These are phyloP conservation scores for Watsonalla cultraria DNA, from an alignment of 2,888 invertebrate species.

Conservation along the genomic window DNA sequence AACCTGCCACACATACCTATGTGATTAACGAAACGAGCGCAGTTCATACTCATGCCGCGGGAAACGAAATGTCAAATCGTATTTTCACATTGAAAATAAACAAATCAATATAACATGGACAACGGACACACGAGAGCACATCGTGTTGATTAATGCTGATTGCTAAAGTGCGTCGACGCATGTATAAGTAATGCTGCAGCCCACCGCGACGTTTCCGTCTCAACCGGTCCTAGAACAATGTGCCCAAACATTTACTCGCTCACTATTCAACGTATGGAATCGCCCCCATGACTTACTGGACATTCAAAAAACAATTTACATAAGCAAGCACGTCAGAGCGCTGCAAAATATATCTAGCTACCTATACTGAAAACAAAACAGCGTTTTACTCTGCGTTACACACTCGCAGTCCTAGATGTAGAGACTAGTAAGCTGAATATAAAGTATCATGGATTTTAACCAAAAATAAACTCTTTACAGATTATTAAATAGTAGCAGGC, in stretches of 20 bases:
- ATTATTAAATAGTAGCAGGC: too few species aligned
- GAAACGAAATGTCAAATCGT: constrained; percentile 44
- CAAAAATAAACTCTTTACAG: too few species aligned
- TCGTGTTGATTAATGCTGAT: constrained; percentile 76
- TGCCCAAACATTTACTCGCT: constrained; percentile 66
- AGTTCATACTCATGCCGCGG: constrained; percentile 32
- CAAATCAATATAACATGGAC: constrained; percentile 60
- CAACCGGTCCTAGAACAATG: constrained; percentile 74
- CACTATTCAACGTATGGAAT: constrained; percentile 47
- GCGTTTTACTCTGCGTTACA: too few species aligned
- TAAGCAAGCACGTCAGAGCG: constrained; percentile 14
- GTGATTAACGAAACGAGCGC: constrained; percentile 35
- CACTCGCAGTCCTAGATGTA: too few species aligned
- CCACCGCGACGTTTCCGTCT: constrained; percentile 67
- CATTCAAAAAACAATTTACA: constrained; percentile 24
- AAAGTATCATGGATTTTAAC: too few species aligned
- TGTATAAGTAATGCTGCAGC: constrained; percentile 73
- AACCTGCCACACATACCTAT: constrained; percentile 41
- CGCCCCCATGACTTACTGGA: constrained; percentile 42
- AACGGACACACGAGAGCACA: constrained; percentile 61
- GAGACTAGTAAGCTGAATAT: too few species aligned
- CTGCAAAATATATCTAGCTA: constrained; percentile 24
- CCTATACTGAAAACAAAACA: too few species aligned
- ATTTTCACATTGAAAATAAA: constrained; percentile 63
- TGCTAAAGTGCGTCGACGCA: constrained; percentile 73